Conservation (phyloP, 2,888 invertebrate genomes). For the Melangyna quadrimaculata region DNA sequence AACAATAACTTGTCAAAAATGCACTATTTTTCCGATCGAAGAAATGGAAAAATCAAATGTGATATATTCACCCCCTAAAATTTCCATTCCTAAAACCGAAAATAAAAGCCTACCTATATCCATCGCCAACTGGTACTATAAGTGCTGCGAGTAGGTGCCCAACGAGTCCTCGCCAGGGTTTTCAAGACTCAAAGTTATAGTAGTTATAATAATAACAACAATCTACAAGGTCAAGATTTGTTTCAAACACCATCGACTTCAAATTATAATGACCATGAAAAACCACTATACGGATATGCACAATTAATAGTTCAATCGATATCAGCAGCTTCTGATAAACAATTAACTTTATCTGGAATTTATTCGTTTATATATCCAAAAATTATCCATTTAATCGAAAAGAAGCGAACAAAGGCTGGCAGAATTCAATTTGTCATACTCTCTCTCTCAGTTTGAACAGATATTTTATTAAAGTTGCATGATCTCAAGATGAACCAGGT, state of each 20-base stretch:
- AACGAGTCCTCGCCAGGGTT: constrained; percentile 93
- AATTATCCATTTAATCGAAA: constrained; percentile 99
- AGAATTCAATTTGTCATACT: constrained; percentile 99
- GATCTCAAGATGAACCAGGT: constrained; percentile 98
- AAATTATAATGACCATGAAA: constrained; percentile 88
- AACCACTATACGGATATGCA: constrained; percentile 98
- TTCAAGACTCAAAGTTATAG: constrained; percentile 83
- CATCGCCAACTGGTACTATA: constrained; percentile 93
- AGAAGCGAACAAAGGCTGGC: constrained; percentile 98
- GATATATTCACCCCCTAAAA: constrained; percentile 81
- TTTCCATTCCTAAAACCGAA: constrained; percentile 81
- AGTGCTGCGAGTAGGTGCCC: constrained; percentile 99
- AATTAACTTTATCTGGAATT: constrained; percentile 97
- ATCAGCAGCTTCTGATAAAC: constrained; percentile 96
- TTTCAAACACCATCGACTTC: constrained; percentile 82
- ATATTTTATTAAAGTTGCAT: constrained; percentile 91
- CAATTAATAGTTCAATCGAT: constrained; percentile 99
- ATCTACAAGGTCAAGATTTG: constrained; percentile 79
- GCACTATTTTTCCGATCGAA: constrained; percentile 62
- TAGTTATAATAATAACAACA: constrained; percentile 73
- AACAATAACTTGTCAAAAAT: constrained; percentile 61
- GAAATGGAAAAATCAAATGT: constrained; percentile 78
- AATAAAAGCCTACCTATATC: constrained; percentile 92
- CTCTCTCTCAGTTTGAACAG: constrained; percentile 97
- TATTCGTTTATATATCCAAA: constrained; percentile 99